A percentile compares a stretch with the other conserved stretches of the same genome.
phyloP scores from a whole-genome alignment of 1,140 invertebrate genomes.

The Drosophila busckii region DNA sequence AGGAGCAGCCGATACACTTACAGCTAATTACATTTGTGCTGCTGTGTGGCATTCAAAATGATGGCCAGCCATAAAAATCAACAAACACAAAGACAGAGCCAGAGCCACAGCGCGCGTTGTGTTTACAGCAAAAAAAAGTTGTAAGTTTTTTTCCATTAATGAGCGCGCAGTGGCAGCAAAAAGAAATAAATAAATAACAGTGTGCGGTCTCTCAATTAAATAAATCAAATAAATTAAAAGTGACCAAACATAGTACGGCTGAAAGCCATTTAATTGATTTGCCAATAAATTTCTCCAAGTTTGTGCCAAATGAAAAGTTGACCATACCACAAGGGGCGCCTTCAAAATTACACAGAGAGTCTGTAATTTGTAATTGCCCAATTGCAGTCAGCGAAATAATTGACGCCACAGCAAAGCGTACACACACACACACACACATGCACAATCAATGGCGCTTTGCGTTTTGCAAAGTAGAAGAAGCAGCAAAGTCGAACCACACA shows the following conservation, averaged over 20 bases:
- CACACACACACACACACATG: slow-evolving; percentile 5
- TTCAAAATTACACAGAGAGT: slow-evolving; percentile 18
- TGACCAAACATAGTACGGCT: slow-evolving; percentile 41
- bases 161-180: not conserved
- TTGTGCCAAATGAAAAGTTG: slow-evolving; percentile 25
- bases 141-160: slow-evolving; percentile 18
- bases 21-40: slow-evolving; percentile 67
- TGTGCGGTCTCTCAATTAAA: slow-evolving; percentile 22
- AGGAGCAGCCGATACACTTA: slow-evolving; percentile 58
- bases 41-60: slow-evolving; percentile 19
- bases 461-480: slow-evolving; percentile 34
- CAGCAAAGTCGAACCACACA: slow-evolving; percentile 44
- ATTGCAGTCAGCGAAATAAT: slow-evolving; percentile 60
- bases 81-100: slow-evolving; percentile 20
- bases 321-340: slow-evolving; percentile 6
- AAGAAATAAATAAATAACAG: slow-evolving; percentile 8
- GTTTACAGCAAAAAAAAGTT: no score
- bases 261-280: slow-evolving; percentile 60
- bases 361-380: slow-evolving; percentile 69
- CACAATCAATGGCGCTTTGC: slow-evolving; percentile 49
- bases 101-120: no score
- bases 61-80: slow-evolving; percentile 20
- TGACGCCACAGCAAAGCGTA: slow-evolving; percentile 35
- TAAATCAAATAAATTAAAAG: slow-evolving; percentile 51
- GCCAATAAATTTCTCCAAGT: slow-evolving; percentile 50